Evolutionary conservation across 2,797 vertebrate genomes (phyloP), one percentile per base, ranked within the genome.

Genomic region (Eremophila alpestris): DNA sequence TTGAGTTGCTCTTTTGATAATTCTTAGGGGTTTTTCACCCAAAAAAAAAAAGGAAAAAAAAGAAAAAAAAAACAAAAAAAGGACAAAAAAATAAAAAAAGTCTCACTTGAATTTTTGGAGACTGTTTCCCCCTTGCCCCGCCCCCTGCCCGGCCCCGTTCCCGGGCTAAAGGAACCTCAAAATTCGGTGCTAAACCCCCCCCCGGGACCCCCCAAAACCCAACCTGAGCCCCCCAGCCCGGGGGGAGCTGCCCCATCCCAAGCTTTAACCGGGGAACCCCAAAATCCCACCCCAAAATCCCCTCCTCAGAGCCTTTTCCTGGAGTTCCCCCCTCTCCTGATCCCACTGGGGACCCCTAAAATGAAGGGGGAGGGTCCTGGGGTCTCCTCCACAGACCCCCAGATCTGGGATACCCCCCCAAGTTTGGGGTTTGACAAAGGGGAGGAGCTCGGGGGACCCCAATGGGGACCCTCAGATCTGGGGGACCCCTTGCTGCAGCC

Each of bases 1-100:
- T 90, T 62, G 62, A 65, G 82, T 90, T 87, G 71, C 55, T 93
- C 90, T 95, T 59, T 83, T 84, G 91, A 45, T 88, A 90, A 92
- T 59, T 91, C 13, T 55, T 40, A 36, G n/a, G 30, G 36, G 80
- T 83, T 89, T 70, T 52, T 58, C 10, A 26, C 56, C 26, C 19
- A 46, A 60, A 46, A 60, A 46, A 62, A 24, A 26, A 21, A 9
- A 6, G 16, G 14, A 27, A 46, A 26, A 22, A 19, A 19, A 4
- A 24, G 3, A 23, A 8, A 45, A 45, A 24, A 24, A 45, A 24
- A 15, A 21, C 8, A 16, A 58, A 26, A 58, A 15, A 30, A 17
- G 10, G n/a, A n/a, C n/a, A n/a, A n/a, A n/a, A n/a, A n/a, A n/a
- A n/a, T n/a, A n/a, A n/a, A n/a, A n/a, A n/a, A n/a, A n/a, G 81